Evolutionary conservation across 2,797 vertebrate species (phyloP), one percentile per base, ranked within the genome.

Genomic region (Sciaenops ocellatus): DNA sequence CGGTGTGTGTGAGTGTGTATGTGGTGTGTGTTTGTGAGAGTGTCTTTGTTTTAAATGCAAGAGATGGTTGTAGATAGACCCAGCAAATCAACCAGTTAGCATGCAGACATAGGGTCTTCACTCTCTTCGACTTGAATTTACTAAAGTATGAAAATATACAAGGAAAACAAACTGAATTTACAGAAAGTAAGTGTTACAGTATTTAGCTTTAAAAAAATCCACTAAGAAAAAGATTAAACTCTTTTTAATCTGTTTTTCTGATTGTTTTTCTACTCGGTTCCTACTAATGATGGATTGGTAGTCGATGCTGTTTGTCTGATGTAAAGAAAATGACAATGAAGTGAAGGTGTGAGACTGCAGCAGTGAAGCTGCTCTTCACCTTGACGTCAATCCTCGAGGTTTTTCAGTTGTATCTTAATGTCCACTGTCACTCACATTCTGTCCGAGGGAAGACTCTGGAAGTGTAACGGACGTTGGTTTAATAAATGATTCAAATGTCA

Each of bases 401-500:
- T 87, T 91, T 85, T 78, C 79, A 80, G 80, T 84, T 84, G 47
- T 91, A 89, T 69, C 80, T 91, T 89, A 84, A 85, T 80, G 87
- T 90, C 86, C 80, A 84, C 88, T 88, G 85, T 91, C 89, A 90
- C 84, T 91, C 88, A 90, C 87, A 76, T 83, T 80, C 71, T 88
- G 85, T 88, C 67, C 64, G 46, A 90, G 78, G 87, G 74, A 80
- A 82, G 77, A 84, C 85, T 89, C 80, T 82, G 85, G 76, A 90
- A 87, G 79, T 88, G 85, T 91, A 94, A 92, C 81, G 61, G 90
- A 92, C 24, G 54, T 75, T 88, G 89, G 83, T 86, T 88, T 90
- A 91, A 92, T 92, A 91, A 92, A 92, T 28, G 6, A 86, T 80
- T 89, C 71, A 85, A 83, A 88, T 82, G 77, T 88, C 69, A 86